phyloP scores from a whole-genome alignment of 2,797 vertebrate genomes.

The Siniperca undulata region DNA sequence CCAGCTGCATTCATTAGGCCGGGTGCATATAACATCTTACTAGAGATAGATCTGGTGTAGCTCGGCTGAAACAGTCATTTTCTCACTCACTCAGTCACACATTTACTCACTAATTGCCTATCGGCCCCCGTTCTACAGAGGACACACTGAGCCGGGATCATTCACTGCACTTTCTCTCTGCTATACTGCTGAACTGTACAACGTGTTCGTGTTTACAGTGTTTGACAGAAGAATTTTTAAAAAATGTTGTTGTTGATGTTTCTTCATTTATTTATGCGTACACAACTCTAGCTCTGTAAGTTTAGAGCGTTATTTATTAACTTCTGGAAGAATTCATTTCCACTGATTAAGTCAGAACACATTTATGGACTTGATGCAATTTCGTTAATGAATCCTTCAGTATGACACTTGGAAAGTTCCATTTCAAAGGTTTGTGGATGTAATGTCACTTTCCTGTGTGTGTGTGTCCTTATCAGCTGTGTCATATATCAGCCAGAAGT shows the following conservation, averaged over 20 bases:
- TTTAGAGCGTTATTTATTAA: not conserved
- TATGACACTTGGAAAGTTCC: slow-evolving; percentile 21
- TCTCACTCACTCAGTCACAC: slow-evolving; percentile 40
- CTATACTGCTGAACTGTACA: not conserved
- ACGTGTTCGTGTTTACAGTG: slow-evolving; percentile 10
- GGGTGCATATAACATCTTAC: slow-evolving; percentile 9
- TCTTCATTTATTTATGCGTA: not conserved
- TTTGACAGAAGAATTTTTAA: not conserved
- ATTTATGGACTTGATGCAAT: not conserved
- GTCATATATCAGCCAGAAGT: slow-evolving; percentile 50
- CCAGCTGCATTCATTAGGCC: slow-evolving; percentile 29
- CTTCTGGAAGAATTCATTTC: not conserved
- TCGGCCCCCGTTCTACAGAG: slow-evolving; percentile 15
- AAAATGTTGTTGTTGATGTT: not conserved
- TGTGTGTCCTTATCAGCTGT: slow-evolving; percentile 40
- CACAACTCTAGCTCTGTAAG: not conserved
- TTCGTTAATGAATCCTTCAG: not conserved
- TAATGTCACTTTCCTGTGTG: slow-evolving; percentile 18
- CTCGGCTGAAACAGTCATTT: slow-evolving; percentile 22
- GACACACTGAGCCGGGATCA: slow-evolving; percentile 30
- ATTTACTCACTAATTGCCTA: slow-evolving; percentile 34
- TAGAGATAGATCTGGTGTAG: slow-evolving; percentile 15
- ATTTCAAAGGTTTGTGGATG: slow-evolving; percentile 11
- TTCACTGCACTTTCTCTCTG: slow-evolving; percentile 7
- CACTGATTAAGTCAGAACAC: not conserved